Evolutionary conservation across 2,888 invertebrate species (phyloP), one percentile per base, ranked within the genome.

Genomic region (Cheilosia grossa): DNA sequence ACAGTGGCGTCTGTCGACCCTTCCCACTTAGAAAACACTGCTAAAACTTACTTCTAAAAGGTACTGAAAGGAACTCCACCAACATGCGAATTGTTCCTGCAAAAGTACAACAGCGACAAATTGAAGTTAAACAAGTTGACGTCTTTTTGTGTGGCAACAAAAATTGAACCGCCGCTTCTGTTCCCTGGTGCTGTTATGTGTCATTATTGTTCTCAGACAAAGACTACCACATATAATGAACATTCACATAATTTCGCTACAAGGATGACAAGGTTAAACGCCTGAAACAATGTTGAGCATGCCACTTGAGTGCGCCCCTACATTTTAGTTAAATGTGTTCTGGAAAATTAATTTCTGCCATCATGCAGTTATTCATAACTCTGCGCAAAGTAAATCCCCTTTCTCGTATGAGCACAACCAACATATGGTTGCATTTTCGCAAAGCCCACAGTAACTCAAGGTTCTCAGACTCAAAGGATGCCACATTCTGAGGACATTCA

Each of bases 211-310:
- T 51, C n/a, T 37, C 21, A 51, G 21, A 64, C 21, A 21, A 33
- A 47, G 15, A 33, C 2, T 1, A 9, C n/a, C 47, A 17, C 33
- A 33, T n/a, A 49, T 47, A 47, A 47, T 33, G 63, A 9, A 40
- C 51, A 40, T 24, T 13, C 66, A 56, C 30, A 30, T 30, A 69
- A 56, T 67, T 67, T 44, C 67, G 59, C 58, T 13, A 37, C 21
- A 49, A 78, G 79, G 67, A 63, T 74, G 79, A 74, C 83, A 79
- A 74, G 73, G 83, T 79, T 79, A 83, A 83, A 83, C 74, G 73
- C 67, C 79, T 69, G 67, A 74, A 73, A 82, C 72, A 78, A 67
- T 74, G 79, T 69, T 53, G 21, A 74, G 54, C 78, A 49, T 56
- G 54, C 24, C 73, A 82, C 78, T 78, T 63, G 61, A 67, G 63